phyloP scores from a whole-genome alignment of 2,888 invertebrate species.

The Oligia strigilis region DNA sequence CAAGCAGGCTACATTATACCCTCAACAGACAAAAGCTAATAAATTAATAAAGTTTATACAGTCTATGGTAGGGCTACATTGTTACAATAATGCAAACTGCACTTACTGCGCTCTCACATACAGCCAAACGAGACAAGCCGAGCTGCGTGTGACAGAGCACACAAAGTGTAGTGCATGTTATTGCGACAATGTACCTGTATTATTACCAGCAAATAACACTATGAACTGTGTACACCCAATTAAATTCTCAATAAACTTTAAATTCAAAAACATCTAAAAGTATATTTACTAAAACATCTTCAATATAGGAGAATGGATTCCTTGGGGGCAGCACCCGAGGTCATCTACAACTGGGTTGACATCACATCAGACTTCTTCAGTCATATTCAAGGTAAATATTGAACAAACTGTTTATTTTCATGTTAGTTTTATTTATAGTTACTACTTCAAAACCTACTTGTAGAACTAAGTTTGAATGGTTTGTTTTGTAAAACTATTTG shows the following conservation, averaged over 20 bases:
- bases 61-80: no score
- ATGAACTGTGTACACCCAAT: not conserved
- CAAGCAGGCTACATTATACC: not conserved
- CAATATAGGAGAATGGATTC: slow-evolving; percentile 84
- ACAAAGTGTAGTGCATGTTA: no score
- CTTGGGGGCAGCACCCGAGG: slow-evolving; percentile 82
- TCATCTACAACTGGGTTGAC: slow-evolving; percentile 92
- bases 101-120: no score
- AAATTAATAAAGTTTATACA: not conserved
- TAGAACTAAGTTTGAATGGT: not conserved
- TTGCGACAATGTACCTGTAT: no score
- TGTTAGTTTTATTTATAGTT: not conserved
- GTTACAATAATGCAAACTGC: no score
- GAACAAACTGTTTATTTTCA: not conserved
- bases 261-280: not conserved
- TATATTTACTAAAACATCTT: slow-evolving; percentile 26
- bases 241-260: not conserved
- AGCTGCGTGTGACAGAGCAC: no score
- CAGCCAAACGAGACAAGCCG: no score
- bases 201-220: not conserved
- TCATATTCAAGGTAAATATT: slow-evolving; percentile 84
- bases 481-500: no score
- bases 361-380: slow-evolving; percentile 90
- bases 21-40: not conserved
- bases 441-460: not conserved